Evolutionary conservation across 2,888 invertebrate genomes (phyloP).

Genomic region (Erebia epiphron): DNA sequence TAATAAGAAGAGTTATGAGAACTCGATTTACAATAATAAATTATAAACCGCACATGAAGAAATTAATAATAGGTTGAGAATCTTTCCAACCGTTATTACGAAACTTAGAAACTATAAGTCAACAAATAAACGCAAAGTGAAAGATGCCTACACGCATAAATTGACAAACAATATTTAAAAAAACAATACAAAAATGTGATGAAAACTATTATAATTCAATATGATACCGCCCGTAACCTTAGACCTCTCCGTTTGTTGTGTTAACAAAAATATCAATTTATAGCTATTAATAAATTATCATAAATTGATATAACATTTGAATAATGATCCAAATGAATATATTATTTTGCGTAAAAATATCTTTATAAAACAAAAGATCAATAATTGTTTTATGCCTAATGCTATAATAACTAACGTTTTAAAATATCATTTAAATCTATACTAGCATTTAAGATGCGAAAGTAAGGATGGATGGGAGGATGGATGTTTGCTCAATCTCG

Average conservation of each 20-base stretch:
- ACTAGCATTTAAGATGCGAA: too few relatives aligned
- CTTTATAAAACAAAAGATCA: background rate
- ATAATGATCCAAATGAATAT: slow-evolving; percentile 10
- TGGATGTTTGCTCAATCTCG: too few relatives aligned
- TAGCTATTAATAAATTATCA: background rate
- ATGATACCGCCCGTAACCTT: background rate
- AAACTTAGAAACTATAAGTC: too few relatives aligned
- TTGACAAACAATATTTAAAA: background rate
- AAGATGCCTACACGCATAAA: background rate
- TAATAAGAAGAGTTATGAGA: background rate
- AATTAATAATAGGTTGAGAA: too few relatives aligned
- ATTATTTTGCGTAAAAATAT: background rate
- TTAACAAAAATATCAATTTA: slow-evolving; percentile 9
- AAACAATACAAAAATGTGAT: background rate
- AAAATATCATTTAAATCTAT: too few relatives aligned
- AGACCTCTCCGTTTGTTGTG: slow-evolving; percentile 6
- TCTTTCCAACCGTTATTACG: too few relatives aligned
- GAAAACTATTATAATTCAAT: background rate
- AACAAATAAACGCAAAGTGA: background rate
- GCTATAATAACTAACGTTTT: background rate
- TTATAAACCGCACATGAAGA: too few relatives aligned
- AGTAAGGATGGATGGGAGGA: too few relatives aligned
- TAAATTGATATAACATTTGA: slow-evolving; percentile 13
- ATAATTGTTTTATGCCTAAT: background rate
- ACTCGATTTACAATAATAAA: too few relatives aligned